A percentile compares a stretch with the other conserved stretches of the same genome.
Evolutionary conservation across 2,888 invertebrate genomes (phyloP).

Genomic region (Euplagia quadripunctaria): DNA sequence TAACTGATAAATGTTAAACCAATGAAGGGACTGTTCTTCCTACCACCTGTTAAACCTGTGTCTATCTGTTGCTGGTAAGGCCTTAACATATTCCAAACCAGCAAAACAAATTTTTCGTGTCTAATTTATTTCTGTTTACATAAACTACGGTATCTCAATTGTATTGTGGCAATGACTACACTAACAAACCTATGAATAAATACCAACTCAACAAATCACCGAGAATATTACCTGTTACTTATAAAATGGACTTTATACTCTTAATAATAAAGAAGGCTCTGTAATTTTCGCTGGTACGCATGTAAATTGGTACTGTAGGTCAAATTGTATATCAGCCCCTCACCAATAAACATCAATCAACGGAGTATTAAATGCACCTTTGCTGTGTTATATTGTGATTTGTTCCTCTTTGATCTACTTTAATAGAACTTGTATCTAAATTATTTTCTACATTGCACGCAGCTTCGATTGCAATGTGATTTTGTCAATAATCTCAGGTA

Average conservation of each 20-base stretch:
- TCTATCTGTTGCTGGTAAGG: too few relatives aligned
- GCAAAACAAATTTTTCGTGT: not conserved
- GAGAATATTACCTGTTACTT: not conserved
- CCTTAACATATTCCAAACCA: not conserved
- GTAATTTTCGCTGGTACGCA: conserved; percentile 8
- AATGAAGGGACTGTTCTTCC: too few relatives aligned
- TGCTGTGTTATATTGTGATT: conserved; percentile 61
- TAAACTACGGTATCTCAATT: conserved; percentile 30
- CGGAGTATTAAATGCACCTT: conserved; percentile 78
- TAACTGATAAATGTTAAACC: too few relatives aligned
- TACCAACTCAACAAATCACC: conserved; percentile 24
- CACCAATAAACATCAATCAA: conserved; percentile 79
- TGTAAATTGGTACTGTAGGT: conserved; percentile 38
- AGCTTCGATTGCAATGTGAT: too few relatives aligned
- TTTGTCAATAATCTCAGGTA: too few relatives aligned
- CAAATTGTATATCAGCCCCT: conserved; percentile 57
- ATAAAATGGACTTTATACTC: conserved; percentile 21
- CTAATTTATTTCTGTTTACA: not conserved
- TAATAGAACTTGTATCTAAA: not conserved
- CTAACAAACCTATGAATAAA: conserved; percentile 54
- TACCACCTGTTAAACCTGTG: too few relatives aligned
- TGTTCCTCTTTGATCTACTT: conserved; percentile 55
- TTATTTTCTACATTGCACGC: not conserved
- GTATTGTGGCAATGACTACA: conserved; percentile 33
- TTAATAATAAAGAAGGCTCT: conserved; percentile 12